Evolutionary conservation across 2,888 invertebrate genomes (phyloP).

Genomic region (Athetis lepigone): DNA sequence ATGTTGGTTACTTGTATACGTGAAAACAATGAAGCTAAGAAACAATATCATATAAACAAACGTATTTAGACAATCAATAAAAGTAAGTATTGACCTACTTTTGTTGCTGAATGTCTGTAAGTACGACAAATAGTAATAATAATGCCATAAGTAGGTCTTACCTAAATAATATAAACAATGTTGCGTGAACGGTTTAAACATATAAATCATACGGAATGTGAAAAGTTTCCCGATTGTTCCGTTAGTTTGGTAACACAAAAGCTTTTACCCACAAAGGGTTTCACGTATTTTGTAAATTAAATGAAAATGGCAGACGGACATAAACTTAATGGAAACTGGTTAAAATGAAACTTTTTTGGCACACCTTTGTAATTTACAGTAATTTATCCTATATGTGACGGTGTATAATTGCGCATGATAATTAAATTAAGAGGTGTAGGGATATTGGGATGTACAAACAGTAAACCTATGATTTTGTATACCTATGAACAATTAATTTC

Average conservation of each 20-base stretch:
- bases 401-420: neutral
- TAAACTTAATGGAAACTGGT: slow-evolving; percentile 6
- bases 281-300: slow-evolving; percentile 31
- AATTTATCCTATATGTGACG: slow-evolving; percentile 8
- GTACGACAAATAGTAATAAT: slow-evolving; percentile 3
- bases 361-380: slow-evolving; percentile 19
- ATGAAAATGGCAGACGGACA: slow-evolving; percentile 11
- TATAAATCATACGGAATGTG: slow-evolving; percentile 41
- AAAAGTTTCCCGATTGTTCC: slow-evolving; percentile 30
- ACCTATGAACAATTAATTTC: too few species aligned
- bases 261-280: neutral
- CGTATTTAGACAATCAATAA: too few species aligned
- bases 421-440: neutral
- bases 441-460: too few species aligned
- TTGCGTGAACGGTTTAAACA: slow-evolving; percentile 22
- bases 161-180: slow-evolving; percentile 18
- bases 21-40: too few species aligned
- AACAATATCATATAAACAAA: too few species aligned
- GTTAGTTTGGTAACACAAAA: slow-evolving; percentile 34
- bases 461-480: too few species aligned
- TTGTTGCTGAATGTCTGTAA: too few species aligned
- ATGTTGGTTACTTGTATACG: too few species aligned
- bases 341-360: slow-evolving; percentile 16
- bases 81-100: too few species aligned
- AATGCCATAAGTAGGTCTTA: neutral